phyloP scores from a whole-genome alignment of 2,797 vertebrate genomes.

The Sciurus carolinensis region DNA sequence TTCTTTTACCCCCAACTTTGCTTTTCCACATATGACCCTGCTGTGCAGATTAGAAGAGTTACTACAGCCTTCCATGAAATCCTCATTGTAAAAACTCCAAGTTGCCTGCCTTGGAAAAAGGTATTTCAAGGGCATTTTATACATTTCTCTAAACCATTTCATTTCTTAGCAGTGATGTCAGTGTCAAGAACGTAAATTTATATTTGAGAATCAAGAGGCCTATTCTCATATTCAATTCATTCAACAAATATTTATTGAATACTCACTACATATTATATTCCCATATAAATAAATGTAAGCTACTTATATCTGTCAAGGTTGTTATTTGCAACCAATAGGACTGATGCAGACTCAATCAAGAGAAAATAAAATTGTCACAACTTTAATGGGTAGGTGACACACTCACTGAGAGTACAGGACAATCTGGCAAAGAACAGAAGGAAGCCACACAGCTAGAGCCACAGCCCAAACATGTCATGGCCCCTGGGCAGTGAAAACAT shows the following conservation, averaged over 20 bases:
- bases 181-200: conserved; percentile 70
- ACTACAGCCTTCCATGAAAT: background rate
- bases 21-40: background rate
- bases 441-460: background rate
- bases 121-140: conserved; percentile 24
- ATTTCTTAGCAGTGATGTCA: conserved; percentile 43
- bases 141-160: conserved; percentile 50
- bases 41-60: background rate
- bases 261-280: background rate
- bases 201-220: conserved; percentile 64
- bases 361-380: background rate
- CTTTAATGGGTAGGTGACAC: background rate
- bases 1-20: background rate
- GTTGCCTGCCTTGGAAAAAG: background rate
- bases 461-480: background rate
- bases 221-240: conserved; percentile 12
- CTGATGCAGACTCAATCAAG: background rate
- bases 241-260: conserved; percentile 61
- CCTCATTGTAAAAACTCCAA: background rate
- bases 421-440: background rate
- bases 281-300: conserved; percentile 61
- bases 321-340: conserved; percentile 43
- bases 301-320: conserved; percentile 35
- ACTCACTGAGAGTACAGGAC: background rate
- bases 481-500: background rate